These are phyloP conservation scores for Trichogramma pretiosum DNA, from an alignment of 1,140 invertebrate species.

Conservation along the genomic window DNA sequence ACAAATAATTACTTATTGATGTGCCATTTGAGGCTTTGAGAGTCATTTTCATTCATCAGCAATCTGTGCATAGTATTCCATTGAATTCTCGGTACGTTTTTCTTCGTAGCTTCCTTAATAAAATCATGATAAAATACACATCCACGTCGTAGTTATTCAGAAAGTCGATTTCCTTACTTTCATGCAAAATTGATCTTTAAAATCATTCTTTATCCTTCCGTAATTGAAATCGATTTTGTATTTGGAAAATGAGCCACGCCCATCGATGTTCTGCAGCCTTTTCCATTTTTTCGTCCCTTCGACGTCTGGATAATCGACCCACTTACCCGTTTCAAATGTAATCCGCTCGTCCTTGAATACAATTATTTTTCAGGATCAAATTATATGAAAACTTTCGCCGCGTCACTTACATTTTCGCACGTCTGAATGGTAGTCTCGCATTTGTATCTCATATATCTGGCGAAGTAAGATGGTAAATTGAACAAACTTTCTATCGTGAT, in stretches of 20 bases:
- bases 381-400: no score
- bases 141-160: background rate
- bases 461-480: constrained; percentile 23
- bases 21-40: constrained; percentile 17
- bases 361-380: no score
- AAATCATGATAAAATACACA: background rate
- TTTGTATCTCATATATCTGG: constrained; percentile 21
- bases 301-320: constrained; percentile 20
- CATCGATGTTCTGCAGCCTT: constrained; percentile 21
- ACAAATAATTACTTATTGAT: constrained; percentile 26
- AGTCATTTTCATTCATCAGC: constrained; percentile 11
- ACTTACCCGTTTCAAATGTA: constrained; percentile 25
- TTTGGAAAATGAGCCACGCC: constrained; percentile 26
- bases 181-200: constrained; percentile 20
- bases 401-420: no score
- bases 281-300: constrained; percentile 27
- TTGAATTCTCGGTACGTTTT: constrained; percentile 25
- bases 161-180: constrained; percentile 22
- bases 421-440: constrained; percentile 23
- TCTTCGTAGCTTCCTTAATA: constrained; percentile 16
- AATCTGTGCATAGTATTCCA: constrained; percentile 28
- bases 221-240: constrained; percentile 25
- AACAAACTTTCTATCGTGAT: constrained; percentile 31
- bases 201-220: constrained; percentile 17
- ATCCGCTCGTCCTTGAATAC: constrained; percentile 18